phyloP scores from a whole-genome alignment of 2,888 invertebrate species.

The Hemistola chrysoprasaria region DNA sequence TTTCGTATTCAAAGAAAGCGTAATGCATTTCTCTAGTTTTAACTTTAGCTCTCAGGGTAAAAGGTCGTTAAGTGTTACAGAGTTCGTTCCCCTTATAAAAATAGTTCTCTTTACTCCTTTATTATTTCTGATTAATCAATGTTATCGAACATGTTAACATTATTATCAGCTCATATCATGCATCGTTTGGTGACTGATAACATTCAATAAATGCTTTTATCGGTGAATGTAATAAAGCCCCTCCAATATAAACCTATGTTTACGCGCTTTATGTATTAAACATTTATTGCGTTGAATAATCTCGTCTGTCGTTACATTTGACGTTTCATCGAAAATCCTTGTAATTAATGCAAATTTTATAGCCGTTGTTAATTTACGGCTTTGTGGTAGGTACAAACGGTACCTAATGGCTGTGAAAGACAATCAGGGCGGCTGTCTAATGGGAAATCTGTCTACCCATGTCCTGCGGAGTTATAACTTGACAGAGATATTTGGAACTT shows the following conservation, averaged over 20 bases:
- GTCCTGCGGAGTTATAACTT: conserved; percentile 22
- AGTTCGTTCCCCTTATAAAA: conserved; percentile 16
- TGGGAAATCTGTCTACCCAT: conserved; percentile 26
- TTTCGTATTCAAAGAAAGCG: conserved; percentile 8
- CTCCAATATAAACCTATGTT: conserved; percentile 28
- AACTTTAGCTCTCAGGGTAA: conserved; percentile 7
- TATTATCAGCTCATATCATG: conserved; percentile 33
- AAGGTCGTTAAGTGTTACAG: conserved; percentile 11
- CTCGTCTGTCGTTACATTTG: conserved; percentile 39
- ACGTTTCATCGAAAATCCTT: conserved; percentile 39
- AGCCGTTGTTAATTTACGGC: conserved; percentile 39
- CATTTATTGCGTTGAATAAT: conserved; percentile 43
- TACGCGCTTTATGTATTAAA: conserved; percentile 35
- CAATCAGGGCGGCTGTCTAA: conserved; percentile 31
- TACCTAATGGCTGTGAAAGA: conserved; percentile 30
- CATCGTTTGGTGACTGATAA: conserved; percentile 45
- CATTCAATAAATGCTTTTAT: conserved; percentile 52
- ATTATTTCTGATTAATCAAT: conserved; percentile 15
- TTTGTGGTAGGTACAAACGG: conserved; percentile 30
- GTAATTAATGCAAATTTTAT: conserved; percentile 40
- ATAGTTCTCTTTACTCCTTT: conserved; percentile 1
- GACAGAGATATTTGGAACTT: conserved; percentile 25
- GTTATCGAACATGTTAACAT: conserved; percentile 22
- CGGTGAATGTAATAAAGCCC: conserved; percentile 45
- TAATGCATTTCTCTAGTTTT: conserved; percentile 21